Conservation (phyloP, 2,797 vertebrate genomes). For the Botia kubotai region DNA sequence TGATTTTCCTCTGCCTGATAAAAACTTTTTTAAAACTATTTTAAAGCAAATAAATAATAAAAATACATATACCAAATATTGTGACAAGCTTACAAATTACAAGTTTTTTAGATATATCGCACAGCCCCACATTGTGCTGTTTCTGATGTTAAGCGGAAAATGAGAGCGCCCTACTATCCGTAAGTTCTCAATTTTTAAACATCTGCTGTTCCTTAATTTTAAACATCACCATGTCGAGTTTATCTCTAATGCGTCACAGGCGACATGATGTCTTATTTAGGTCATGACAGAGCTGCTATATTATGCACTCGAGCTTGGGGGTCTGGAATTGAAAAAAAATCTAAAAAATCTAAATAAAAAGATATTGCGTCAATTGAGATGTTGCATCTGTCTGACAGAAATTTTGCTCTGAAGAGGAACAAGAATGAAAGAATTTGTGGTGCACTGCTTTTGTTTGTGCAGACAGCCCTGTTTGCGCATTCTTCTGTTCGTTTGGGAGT, state of each 20-base stretch:
- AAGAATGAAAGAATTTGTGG: conserved; percentile 77
- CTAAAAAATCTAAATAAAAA: too few relatives aligned
- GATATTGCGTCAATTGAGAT: conserved; percentile 75
- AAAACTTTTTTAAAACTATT: too few relatives aligned
- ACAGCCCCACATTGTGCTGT: not conserved
- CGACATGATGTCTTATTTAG: conserved; percentile 81
- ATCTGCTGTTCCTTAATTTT: conserved; percentile 39
- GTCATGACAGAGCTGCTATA: conserved; percentile 79
- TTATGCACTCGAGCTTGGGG: conserved; percentile 74
- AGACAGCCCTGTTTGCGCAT: conserved; percentile 77
- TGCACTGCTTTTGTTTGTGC: conserved; percentile 82
- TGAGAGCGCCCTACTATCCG: not conserved
- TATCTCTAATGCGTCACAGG: conserved; percentile 10
- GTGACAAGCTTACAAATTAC: not conserved
- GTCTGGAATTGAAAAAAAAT: conserved; percentile 52
- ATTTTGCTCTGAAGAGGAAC: conserved; percentile 49
- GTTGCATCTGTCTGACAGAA: conserved; percentile 79
- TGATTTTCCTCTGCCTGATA: too few relatives aligned
- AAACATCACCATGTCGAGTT: conserved; percentile 32
- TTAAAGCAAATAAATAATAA: not conserved
- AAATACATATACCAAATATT: not conserved
- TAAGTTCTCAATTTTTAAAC: conserved; percentile 34
- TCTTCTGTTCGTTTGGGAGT: conserved; percentile 80
- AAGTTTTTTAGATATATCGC: not conserved
- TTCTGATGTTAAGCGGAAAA: not conserved